A percentile compares a stretch with the other conserved stretches of the same genome.
Evolutionary conservation across 2,888 invertebrate species (phyloP).

Genomic region (Drosophila neonasuta): DNA sequence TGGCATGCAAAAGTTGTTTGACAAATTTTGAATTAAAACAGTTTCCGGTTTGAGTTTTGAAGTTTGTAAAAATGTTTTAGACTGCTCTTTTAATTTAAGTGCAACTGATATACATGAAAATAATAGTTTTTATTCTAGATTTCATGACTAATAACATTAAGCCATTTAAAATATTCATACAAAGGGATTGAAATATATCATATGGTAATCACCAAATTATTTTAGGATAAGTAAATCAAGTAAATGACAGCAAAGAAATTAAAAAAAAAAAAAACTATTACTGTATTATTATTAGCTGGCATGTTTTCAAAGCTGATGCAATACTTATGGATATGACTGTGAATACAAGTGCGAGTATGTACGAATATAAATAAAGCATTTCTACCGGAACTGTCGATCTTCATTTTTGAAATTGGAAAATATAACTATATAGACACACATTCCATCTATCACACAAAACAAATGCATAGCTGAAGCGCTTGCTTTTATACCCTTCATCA

Average conservation of each 20-base stretch:
- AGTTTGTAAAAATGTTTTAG: neutral
- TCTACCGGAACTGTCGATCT: slow-evolving; percentile 77
- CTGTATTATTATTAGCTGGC: neutral
- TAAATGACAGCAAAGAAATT: no score
- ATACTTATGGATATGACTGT: slow-evolving; percentile 16
- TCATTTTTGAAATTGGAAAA: slow-evolving; percentile 75
- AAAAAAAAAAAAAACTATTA: neutral
- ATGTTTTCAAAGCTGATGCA: neutral
- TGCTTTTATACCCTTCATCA: neutral
- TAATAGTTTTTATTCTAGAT: neutral
- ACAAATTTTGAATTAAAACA: neutral
- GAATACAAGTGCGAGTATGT: slow-evolving; percentile 23
- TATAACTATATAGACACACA: slow-evolving; percentile 8
- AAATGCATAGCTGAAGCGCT: slow-evolving; percentile 19
- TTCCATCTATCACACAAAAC: slow-evolving; percentile 8
- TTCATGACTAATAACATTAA: neutral
- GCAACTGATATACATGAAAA: neutral
- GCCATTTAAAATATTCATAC: no score
- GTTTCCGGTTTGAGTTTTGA: neutral
- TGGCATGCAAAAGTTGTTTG: neutral
- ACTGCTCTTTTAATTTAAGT: neutral
- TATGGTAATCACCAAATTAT: no score
- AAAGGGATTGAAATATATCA: neutral
- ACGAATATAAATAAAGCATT: slow-evolving; percentile 49
- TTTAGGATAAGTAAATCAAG: no score